Evolutionary conservation across 2,113 vertebrate species (phyloP).

Genomic region (Zootoca vivipara): DNA sequence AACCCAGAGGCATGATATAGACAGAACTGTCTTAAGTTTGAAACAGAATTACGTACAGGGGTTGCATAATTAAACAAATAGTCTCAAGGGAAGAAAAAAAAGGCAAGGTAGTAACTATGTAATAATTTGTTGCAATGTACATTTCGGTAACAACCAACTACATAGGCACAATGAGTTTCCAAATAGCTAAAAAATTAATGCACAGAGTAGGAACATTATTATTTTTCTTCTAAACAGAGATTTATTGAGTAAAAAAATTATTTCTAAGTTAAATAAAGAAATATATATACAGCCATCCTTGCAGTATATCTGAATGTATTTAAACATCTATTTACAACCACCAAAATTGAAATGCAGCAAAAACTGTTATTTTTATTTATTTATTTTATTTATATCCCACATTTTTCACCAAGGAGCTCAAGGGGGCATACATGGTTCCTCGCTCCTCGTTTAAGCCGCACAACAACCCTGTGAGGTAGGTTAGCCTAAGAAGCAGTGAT

Average conservation of each 20-base stretch:
- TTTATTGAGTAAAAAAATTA: neutral
- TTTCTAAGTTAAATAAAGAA: neutral
- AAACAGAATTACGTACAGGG: neutral
- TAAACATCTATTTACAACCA: neutral
- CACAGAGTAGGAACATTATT: neutral
- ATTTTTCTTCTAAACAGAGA: neutral
- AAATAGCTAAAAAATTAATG: neutral
- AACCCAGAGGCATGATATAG: neutral
- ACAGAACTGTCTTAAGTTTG: neutral
- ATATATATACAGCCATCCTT: neutral
- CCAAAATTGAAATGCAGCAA: neutral
- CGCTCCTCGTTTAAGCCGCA: no score
- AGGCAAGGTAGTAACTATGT: neutral
- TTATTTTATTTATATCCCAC: no score
- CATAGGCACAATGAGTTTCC: neutral
- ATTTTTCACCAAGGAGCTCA: no score
- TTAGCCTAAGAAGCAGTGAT: no score
- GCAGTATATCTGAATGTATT: neutral
- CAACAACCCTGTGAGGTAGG: no score
- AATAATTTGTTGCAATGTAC: neutral
- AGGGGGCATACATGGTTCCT: no score
- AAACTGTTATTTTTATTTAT: neutral
- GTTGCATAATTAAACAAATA: neutral
- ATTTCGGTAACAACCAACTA: neutral
- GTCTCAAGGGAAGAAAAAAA: neutral